These are phyloP conservation scores for Yponomeuta plumbellus DNA, from an alignment of 2,888 invertebrate genomes.

Conservation along the genomic window DNA sequence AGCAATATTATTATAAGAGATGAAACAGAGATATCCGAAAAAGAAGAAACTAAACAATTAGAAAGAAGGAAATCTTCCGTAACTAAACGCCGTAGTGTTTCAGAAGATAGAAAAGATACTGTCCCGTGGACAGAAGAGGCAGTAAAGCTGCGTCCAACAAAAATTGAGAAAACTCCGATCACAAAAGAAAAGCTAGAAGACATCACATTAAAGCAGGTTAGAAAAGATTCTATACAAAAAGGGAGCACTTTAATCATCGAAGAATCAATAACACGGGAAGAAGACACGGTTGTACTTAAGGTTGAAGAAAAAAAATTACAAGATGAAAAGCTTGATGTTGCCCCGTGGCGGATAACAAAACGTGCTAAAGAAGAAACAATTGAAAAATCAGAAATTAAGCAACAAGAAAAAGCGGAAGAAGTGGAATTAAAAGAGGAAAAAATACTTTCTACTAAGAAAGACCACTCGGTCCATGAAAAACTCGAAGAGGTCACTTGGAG, in stretches of 20 bases:
- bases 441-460: constrained; percentile 28
- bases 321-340: constrained; percentile 32
- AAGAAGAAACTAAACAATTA: constrained; percentile 14
- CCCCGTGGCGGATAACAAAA: constrained; percentile 39
- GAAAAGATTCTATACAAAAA: constrained; percentile 55
- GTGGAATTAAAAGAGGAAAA: constrained; percentile 30
- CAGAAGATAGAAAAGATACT: constrained; percentile 47
- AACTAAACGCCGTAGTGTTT: constrained; percentile 27
- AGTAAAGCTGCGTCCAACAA: constrained; percentile 77
- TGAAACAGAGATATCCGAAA: constrained; percentile 25
- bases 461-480: constrained; percentile 31
- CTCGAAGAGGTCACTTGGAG: constrained; percentile 34
- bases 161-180: constrained; percentile 72
- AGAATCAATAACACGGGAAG: constrained; percentile 74
- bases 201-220: constrained; percentile 50
- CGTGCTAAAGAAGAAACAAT: constrained; percentile 36
- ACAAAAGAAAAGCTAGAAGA: constrained; percentile 72
- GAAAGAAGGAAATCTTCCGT: constrained; percentile 18
- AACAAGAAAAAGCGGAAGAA: constrained; percentile 39
- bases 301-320: constrained; percentile 44
- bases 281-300: constrained; percentile 76
- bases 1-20: constrained; percentile 27
- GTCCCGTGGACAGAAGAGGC: constrained; percentile 80
- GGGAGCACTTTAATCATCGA: constrained; percentile 57
- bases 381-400: constrained; percentile 56